Percentiles rank a stretch among this genome's conserved stretches.
Evolutionary conservation across 2,113 vertebrate genomes (phyloP).

Genomic region (Tragelaphus strepsiceros): DNA sequence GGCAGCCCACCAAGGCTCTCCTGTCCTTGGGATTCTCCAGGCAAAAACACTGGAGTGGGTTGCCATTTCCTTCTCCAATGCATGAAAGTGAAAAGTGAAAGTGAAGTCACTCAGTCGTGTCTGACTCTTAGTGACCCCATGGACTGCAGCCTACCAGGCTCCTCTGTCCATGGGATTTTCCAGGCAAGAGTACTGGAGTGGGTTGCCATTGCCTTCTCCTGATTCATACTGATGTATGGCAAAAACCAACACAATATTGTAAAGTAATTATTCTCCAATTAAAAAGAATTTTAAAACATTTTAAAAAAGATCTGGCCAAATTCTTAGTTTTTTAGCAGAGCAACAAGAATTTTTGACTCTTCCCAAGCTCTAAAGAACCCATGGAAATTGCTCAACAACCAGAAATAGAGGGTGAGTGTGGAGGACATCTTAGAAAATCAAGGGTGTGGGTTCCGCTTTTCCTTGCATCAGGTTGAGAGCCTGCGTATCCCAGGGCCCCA

Average conservation of each 20-base stretch:
- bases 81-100: too few species aligned
- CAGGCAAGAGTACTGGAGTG: too few species aligned
- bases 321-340: background rate
- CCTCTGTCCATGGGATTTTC: too few species aligned
- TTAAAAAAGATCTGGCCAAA: background rate
- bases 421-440: background rate
- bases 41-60: too few species aligned
- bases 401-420: background rate
- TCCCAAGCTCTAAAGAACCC: background rate
- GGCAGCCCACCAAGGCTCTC: too few species aligned
- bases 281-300: background rate
- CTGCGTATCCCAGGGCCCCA: background rate
- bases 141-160: too few species aligned
- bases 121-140: too few species aligned
- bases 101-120: too few species aligned
- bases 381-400: background rate
- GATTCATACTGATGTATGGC: background rate
- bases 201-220: too few species aligned
- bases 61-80: too few species aligned
- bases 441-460: accelerated
- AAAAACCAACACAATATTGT: background rate
- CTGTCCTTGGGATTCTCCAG: too few species aligned
- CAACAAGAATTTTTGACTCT: background rate
- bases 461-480: background rate
- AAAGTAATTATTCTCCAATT: background rate